Base-by-base conservation (phyloP, 2,113 vertebrate genomes). In the Mugil cephalus region DNA sequence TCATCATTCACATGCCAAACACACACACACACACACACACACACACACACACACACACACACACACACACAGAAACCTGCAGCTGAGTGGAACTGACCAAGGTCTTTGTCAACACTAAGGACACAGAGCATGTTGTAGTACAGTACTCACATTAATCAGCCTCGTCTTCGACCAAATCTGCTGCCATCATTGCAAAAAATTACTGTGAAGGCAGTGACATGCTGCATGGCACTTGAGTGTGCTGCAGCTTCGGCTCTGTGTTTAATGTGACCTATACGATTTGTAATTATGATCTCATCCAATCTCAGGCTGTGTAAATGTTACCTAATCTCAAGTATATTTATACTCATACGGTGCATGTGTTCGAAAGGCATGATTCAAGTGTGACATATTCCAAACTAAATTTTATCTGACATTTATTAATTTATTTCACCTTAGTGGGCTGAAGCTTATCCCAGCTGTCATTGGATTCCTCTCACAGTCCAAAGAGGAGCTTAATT, bases 1-100 rank as follows among this genome's bases (percentile, higher is more conserved):
- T 85, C 76, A 83, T 88, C 84, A 80, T 66, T 90, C 83, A 89
- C 63, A 66, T 66, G 67, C 24, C 59, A 54, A 54, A 80, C 63
- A 67, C 62, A 38, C 58, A 60, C 34, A 70, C 62, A 65, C 59
- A 60, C 64, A 42, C 48, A 39, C 58, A 11, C 45, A 50, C n/a
- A 55, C 64, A 11, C 45, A 50, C n/a, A 55, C 59, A 54, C 51
- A 80, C 59, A 63, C 62, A 11, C 45, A 50, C n/a, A 55, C 64
- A 11, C 45, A 50, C n/a, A 55, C 59, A 54, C 51, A 80, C 59
- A 63, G 58, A 55, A 64, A 76, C 21, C 30, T 62, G 50, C 30
- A 39, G 55, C 50, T 50, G 38, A 66, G 53, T 50, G 53, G 40
- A 54, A 52, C 60, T 54, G 55, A 80, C 80, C 78, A 87, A 80